These are phyloP conservation scores for Frankliniella fusca DNA, from an alignment of 2,888 invertebrate genomes.

Conservation along the genomic window DNA sequence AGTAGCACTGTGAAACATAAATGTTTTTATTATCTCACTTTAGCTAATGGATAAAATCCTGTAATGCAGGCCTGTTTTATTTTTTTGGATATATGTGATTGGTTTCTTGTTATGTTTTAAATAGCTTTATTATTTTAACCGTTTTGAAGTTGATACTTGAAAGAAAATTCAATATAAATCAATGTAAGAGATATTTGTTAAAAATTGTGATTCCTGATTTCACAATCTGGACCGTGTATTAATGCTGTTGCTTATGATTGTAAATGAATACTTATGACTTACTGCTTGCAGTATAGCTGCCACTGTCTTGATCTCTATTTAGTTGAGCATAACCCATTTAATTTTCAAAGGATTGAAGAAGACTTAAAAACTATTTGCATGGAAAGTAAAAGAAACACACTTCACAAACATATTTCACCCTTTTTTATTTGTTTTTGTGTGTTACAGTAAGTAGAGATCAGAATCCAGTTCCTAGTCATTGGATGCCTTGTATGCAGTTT, in stretches of 20 bases:
- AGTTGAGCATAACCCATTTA: neutral
- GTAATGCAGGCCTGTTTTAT: neutral
- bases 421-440: neutral
- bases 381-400: neutral
- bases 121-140: neutral
- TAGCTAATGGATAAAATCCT: too few relatives aligned
- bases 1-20: too few relatives aligned
- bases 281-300: neutral
- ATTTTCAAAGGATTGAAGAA: neutral
- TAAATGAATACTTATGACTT: neutral
- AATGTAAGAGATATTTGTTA: neutral
- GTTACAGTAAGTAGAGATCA: neutral
- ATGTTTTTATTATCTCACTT: too few relatives aligned
- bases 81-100: neutral
- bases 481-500: neutral
- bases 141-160: neutral
- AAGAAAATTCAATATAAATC: neutral
- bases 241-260: neutral
- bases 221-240: neutral
- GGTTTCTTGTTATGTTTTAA: neutral
- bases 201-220: neutral
- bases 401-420: neutral
- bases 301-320: neutral
- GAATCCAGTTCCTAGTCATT: constrained; percentile 21
- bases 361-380: too few relatives aligned